phyloP scores from a whole-genome alignment of 92 coral and sea anemone species.

The Phenganax marumi region DNA sequence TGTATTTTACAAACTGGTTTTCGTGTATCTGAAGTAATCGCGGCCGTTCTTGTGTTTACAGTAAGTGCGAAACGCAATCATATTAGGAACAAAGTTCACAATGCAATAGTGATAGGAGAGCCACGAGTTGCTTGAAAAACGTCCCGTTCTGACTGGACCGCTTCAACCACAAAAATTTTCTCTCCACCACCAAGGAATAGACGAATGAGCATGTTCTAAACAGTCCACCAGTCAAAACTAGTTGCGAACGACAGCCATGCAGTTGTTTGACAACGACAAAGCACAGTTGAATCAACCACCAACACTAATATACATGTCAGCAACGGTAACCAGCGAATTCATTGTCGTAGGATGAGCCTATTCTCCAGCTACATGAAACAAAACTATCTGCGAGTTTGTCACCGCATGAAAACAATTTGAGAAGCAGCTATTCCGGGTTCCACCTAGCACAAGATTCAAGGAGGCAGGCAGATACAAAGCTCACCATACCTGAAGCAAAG shows the following conservation, averaged over 20 bases:
- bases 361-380: slow-evolving; percentile 41
- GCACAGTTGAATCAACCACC: background rate
- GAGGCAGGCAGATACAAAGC: background rate
- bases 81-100: slow-evolving; percentile 68
- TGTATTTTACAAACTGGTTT: slow-evolving; percentile 71
- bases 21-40: slow-evolving; percentile 68
- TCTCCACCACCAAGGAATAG: slow-evolving; percentile 23
- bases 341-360: slow-evolving; percentile 46
- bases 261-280: background rate
- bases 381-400: background rate
- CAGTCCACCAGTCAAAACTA: slow-evolving; percentile 33
- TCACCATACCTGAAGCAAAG: slow-evolving; percentile 12
- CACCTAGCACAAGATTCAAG: background rate
- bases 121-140: background rate
- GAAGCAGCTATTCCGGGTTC: slow-evolving; percentile 19
- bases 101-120: slow-evolving; percentile 4
- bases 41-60: slow-evolving; percentile 80
- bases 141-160: background rate
- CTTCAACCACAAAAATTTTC: background rate
- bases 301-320: background rate
- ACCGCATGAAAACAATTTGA: background rate
- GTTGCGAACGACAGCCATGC: slow-evolving; percentile 14
- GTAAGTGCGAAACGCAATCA: slow-evolving; percentile 90
- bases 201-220: slow-evolving; percentile 59
- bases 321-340: background rate